phyloP scores from a whole-genome alignment of 2,113 vertebrate genomes.

The Tetrax tetrax region DNA sequence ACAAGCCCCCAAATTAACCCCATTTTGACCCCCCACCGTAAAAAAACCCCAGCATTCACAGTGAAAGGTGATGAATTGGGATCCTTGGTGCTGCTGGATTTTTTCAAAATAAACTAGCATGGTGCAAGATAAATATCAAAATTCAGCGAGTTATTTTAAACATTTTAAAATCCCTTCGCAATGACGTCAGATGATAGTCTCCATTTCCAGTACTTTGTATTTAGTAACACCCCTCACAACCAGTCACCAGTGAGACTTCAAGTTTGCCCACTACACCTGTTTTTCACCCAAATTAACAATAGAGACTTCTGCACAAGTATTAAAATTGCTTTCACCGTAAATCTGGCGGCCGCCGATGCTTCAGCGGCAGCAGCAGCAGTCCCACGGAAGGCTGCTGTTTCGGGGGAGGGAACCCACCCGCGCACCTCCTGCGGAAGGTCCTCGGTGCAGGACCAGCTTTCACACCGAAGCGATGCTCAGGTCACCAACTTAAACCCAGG shows the following conservation, averaged over 20 bases:
- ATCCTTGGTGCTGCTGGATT: not conserved
- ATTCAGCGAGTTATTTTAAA: not conserved
- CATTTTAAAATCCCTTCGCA: not conserved
- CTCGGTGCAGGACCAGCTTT: not conserved
- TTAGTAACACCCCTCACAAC: not conserved
- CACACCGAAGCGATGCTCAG: not conserved
- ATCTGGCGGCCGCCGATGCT: rapidly evolving
- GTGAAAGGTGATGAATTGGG: not conserved
- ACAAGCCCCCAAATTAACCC: not conserved
- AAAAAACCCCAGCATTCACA: not conserved
- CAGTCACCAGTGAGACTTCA: not conserved
- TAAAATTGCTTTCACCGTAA: not conserved
- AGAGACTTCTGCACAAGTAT: not conserved
- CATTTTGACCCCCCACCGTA: not conserved
- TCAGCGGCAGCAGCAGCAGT: not conserved
- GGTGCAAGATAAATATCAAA: not conserved
- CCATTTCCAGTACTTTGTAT: not conserved
- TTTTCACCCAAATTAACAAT: not conserved
- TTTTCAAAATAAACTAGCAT: not conserved
- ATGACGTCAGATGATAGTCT: not conserved
- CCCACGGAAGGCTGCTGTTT: not conserved
- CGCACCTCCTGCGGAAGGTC: not conserved
- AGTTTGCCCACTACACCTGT: not conserved
- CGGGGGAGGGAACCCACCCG: not conserved
- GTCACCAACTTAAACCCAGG: not conserved